Conservation (phyloP, 2,797 vertebrate genomes). For the Sitta carolinensis region DNA sequence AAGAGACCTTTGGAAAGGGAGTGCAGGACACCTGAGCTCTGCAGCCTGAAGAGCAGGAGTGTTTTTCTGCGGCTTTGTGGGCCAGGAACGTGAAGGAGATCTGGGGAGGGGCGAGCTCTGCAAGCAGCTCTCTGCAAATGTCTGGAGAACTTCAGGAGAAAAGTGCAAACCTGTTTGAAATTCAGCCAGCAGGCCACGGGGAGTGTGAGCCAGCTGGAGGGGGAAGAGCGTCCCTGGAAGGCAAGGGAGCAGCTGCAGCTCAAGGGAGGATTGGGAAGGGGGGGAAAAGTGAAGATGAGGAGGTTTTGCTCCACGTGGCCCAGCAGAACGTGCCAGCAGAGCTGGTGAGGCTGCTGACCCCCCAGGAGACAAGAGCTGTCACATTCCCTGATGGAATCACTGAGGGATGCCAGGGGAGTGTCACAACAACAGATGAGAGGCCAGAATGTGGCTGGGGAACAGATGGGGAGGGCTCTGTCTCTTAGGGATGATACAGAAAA, state of each 20-base stretch:
- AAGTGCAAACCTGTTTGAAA: neutral
- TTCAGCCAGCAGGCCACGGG: neutral
- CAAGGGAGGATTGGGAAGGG: neutral
- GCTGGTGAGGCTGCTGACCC: neutral
- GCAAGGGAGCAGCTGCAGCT: neutral
- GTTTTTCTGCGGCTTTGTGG: neutral
- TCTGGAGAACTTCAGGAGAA: neutral
- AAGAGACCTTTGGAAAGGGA: neutral
- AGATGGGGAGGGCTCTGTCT: neutral
- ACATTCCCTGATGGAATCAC: neutral
- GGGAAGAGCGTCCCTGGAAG: neutral
- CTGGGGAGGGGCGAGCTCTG: neutral
- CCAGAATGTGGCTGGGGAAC: neutral
- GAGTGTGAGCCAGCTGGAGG: neutral
- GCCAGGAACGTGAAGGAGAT: conserved; percentile 14
- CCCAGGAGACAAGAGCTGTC: neutral
- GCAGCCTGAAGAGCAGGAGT: neutral
- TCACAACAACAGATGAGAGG: conserved; percentile 37
- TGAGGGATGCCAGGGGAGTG: neutral
- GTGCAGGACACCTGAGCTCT: neutral
- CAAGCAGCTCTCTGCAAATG: neutral
- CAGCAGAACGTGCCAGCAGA: neutral
- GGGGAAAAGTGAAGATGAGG: neutral
- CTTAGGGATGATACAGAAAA: neutral
- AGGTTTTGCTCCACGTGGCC: neutral